phyloP scores from a whole-genome alignment of 37 sponge, comb jelly and placozoan species.

The Corticium candelabrum region DNA sequence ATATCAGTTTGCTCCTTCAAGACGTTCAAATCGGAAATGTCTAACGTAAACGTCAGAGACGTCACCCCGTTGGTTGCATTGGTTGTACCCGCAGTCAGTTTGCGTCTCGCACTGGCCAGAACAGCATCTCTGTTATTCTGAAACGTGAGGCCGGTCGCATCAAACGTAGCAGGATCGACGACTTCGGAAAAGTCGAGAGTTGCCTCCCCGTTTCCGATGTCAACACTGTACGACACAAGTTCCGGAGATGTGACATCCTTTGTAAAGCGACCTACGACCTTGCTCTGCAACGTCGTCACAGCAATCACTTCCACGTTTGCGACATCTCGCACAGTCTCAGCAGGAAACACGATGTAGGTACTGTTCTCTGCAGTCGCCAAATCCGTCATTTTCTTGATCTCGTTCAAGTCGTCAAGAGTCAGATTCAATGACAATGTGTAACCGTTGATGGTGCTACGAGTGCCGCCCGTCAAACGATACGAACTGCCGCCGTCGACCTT shows the following conservation, averaged over 20 bases:
- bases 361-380: constrained; percentile 53
- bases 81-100: neutral
- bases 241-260: constrained; percentile 52
- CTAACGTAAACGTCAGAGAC: neutral
- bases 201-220: constrained; percentile 40
- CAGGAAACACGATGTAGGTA: constrained; percentile 58
- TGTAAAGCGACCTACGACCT: neutral
- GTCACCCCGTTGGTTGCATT: neutral
- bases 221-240: constrained; percentile 45
- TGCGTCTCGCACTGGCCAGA: neutral
- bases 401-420: constrained; percentile 40
- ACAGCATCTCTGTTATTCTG: neutral
- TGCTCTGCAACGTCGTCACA: constrained; percentile 11
- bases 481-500: constrained; percentile 9
- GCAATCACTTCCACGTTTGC: constrained; percentile 39
- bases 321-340: constrained; percentile 55
- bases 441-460: constrained; percentile 31
- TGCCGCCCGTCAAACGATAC: constrained; percentile 44
- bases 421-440: constrained; percentile 50
- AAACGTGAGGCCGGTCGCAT: neutral
- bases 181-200: constrained; percentile 66
- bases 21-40: constrained; percentile 39
- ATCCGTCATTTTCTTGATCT: constrained; percentile 57
- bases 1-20: constrained; percentile 51
- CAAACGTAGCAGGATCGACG: constrained; percentile 37